A percentile compares a stretch with the other conserved stretches of the same genome.
Conservation (phyloP, 2,113 vertebrate genomes). For the Gymnorhina tibicen region DNA sequence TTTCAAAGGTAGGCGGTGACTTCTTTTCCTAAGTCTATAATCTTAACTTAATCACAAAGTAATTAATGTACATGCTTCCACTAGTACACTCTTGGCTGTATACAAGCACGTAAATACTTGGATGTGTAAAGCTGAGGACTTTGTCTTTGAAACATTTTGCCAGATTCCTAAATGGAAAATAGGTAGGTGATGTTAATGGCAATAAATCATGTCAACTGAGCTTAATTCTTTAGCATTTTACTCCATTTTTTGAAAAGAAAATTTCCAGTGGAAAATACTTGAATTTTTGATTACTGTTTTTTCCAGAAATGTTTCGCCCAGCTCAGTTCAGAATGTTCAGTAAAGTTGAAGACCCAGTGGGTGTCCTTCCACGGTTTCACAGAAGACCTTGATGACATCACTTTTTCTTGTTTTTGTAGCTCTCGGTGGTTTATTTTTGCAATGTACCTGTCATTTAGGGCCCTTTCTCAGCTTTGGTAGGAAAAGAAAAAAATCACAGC, state of each 20-base stretch:
- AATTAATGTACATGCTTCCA: not conserved
- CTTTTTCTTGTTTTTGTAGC: not conserved
- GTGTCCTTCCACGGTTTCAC: not conserved
- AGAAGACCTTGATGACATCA: not conserved
- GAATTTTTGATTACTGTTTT: not conserved
- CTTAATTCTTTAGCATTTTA: not conserved
- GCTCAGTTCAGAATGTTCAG: not conserved
- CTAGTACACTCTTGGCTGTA: not conserved
- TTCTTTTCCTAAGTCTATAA: not conserved
- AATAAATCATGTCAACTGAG: not conserved
- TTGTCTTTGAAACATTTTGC: not conserved
- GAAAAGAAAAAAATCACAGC: conserved; percentile 54
- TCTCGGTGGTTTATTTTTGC: conserved; percentile 33
- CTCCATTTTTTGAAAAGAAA: not conserved
- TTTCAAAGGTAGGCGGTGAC: not conserved
- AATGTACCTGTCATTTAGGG: conserved; percentile 25
- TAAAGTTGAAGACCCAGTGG: not conserved
- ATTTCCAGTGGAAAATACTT: not conserved
- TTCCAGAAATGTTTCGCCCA: not conserved
- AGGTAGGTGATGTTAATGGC: not conserved
- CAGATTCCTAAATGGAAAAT: not conserved
- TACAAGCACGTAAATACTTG: not conserved
- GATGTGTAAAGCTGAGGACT: not conserved
- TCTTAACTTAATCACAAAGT: not conserved
- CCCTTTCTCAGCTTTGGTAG: conserved; percentile 12